Conservation (phyloP, 2,888 invertebrate genomes). For the Agrochola lota region DNA sequence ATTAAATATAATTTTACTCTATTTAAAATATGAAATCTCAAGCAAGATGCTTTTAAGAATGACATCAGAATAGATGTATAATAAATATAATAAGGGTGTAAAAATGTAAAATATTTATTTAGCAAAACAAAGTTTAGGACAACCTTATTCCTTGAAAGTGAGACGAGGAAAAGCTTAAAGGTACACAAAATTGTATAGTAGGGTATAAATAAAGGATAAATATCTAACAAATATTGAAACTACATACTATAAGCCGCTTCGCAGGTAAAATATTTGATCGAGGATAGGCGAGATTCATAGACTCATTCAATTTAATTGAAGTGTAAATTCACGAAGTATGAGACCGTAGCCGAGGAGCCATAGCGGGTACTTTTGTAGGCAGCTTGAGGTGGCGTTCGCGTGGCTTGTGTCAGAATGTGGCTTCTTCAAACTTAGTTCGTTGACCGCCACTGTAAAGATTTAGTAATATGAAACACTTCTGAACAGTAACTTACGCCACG, state of each 20-base stretch:
- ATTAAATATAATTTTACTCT: constrained; percentile 33
- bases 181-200: constrained; percentile 58
- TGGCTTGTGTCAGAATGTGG: constrained; percentile 82
- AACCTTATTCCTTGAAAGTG: constrained; percentile 86
- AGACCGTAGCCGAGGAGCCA: constrained; percentile 77
- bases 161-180: constrained; percentile 76
- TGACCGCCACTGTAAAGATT: constrained; percentile 84
- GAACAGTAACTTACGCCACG: not conserved
- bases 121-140: constrained; percentile 76
- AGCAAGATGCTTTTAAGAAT: constrained; percentile 30
- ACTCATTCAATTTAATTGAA: constrained; percentile 67
- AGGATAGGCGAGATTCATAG: constrained; percentile 59
- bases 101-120: constrained; percentile 67
- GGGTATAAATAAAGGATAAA: constrained; percentile 61
- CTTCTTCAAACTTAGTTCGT: constrained; percentile 86
- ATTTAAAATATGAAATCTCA: constrained; percentile 42
- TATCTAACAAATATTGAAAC: constrained; percentile 61
- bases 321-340: constrained; percentile 73
- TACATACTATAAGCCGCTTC: constrained; percentile 65
- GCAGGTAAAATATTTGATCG: constrained; percentile 66
- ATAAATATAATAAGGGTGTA: constrained; percentile 54
- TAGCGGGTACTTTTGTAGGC: constrained; percentile 70
- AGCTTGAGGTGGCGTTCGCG: constrained; percentile 77
- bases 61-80: constrained; percentile 38
- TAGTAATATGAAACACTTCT: constrained; percentile 21